Conservation (phyloP, 2,113 vertebrate species). For the Lichenostomus cassidix region DNA sequence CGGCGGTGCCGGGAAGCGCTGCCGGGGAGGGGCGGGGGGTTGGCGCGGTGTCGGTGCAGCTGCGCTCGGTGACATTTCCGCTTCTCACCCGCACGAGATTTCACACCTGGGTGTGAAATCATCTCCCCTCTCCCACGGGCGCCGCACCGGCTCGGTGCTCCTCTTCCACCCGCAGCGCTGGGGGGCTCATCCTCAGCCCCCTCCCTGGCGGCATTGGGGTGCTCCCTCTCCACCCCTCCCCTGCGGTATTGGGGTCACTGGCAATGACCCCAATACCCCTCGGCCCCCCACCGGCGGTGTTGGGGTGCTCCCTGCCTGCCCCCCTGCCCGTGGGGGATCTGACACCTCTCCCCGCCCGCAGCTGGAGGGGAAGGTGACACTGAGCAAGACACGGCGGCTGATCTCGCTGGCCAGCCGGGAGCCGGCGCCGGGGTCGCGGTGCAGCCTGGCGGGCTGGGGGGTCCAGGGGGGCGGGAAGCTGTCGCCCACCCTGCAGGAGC, state of each 20-base stretch:
- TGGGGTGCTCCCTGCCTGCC: background rate
- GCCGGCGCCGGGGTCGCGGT: background rate
- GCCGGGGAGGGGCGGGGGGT: rapidly evolving
- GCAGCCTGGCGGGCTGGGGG: constrained; percentile 45
- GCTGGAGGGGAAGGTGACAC: background rate
- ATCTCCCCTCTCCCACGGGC: rapidly evolving
- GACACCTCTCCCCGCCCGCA: background rate
- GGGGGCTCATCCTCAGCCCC: background rate
- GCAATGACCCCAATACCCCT: background rate
- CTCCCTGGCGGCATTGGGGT: background rate
- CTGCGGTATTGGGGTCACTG: rapidly evolving
- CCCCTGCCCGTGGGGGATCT: background rate
- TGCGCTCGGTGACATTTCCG: background rate
- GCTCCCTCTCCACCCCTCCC: background rate
- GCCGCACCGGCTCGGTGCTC: rapidly evolving
- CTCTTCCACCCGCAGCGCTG: rapidly evolving
- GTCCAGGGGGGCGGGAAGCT: rapidly evolving
- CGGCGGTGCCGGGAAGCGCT: background rate
- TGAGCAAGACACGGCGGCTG: background rate
- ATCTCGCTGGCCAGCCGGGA: background rate
- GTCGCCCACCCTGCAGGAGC: background rate
- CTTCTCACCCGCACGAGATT: background rate
- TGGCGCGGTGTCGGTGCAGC: rapidly evolving
- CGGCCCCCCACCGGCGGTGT: rapidly evolving
- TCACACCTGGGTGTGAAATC: background rate